Evolutionary conservation across 2,797 vertebrate species (phyloP).

Genomic region (Onychomys leucogaster): DNA sequence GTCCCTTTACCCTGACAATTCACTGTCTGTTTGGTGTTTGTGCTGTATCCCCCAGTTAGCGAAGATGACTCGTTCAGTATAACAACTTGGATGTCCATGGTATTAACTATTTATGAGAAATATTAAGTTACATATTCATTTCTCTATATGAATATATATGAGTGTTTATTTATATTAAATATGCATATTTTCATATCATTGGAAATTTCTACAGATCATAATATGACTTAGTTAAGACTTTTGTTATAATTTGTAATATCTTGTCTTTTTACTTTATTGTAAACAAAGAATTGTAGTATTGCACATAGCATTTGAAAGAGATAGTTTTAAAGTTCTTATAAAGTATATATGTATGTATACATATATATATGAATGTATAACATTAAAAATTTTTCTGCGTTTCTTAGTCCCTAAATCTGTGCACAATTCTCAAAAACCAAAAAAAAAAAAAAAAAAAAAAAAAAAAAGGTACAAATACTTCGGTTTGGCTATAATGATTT

Average conservation of each 20-base stretch:
- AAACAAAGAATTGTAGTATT: background rate
- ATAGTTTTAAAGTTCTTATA: background rate
- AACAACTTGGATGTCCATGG: background rate
- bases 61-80: fast-evolving
- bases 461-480: background rate
- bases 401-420: background rate
- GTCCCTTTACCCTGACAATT: background rate
- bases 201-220: background rate
- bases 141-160: background rate
- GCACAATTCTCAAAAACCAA: background rate
- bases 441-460: too few species aligned
- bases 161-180: background rate
- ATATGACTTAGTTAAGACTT: background rate
- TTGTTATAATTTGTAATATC: background rate
- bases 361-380: background rate
- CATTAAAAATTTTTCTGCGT: background rate
- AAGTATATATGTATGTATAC: background rate
- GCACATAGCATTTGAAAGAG: background rate
- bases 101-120: background rate
- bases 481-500: background rate
- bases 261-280: background rate
- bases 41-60: background rate
- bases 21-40: background rate
- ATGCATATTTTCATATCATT: background rate
- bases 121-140: background rate